Percentiles rank a stretch among this genome's conserved stretches.
Conservation (phyloP, 2,113 vertebrate genomes). For the Zapus hudsonius region DNA sequence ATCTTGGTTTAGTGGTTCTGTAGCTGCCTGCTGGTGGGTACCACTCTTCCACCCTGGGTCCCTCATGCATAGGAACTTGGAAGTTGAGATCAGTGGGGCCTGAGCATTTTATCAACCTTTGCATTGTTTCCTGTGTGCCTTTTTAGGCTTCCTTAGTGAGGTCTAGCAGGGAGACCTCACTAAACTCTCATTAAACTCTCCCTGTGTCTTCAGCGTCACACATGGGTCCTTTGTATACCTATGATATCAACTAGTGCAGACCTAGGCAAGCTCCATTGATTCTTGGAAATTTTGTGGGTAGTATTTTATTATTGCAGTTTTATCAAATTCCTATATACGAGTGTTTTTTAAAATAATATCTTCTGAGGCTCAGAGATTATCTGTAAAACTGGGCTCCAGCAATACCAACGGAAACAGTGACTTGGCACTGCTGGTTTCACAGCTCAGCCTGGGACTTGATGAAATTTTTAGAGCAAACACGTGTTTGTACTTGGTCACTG, state of each 20-base stretch:
- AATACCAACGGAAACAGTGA: constrained; percentile 23
- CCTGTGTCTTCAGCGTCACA: rapidly evolving
- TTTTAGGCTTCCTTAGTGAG: constrained; percentile 14
- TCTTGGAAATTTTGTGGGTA: not conserved
- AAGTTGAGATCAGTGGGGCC: not conserved
- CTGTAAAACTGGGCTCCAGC: not conserved
- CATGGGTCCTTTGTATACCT: not conserved
- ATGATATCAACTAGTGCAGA: not conserved
- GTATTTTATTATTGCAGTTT: constrained; percentile 13
- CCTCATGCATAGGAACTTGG: not conserved
- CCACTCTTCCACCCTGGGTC: not conserved
- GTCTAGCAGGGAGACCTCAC: not conserved
- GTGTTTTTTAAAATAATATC: not conserved
- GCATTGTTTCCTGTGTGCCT: not conserved
- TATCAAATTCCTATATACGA: not conserved
- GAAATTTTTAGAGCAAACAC: constrained; percentile 57
- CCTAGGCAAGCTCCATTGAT: not conserved
- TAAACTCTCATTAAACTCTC: not conserved
- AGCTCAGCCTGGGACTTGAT: not conserved
- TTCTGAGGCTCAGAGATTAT: not conserved
- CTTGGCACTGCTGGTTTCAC: not conserved
- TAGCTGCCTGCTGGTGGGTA: not conserved
- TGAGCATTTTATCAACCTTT: not conserved
- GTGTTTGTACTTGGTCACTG: constrained; percentile 29
- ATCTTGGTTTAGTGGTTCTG: not conserved